phyloP scores from a whole-genome alignment of 2,113 vertebrate genomes.

The Fulmarus glacialis region DNA sequence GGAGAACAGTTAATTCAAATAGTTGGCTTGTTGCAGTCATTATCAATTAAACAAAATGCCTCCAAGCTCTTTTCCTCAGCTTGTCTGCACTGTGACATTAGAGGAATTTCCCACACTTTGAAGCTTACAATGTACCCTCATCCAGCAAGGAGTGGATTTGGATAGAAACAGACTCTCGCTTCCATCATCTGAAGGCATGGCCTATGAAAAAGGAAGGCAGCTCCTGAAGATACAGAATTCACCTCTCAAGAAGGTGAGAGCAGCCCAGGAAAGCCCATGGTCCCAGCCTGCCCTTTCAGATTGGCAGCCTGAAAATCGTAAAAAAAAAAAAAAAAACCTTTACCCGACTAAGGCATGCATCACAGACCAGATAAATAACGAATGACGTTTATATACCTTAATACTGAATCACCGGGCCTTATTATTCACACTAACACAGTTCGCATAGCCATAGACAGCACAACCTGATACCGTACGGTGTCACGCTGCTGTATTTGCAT shows the following conservation, averaged over 20 bases:
- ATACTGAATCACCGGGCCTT: neutral
- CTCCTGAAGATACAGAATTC: neutral
- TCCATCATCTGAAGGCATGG: neutral
- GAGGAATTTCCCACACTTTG: neutral
- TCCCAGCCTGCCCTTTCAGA: neutral
- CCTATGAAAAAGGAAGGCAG: neutral
- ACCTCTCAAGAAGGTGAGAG: neutral
- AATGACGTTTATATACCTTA: neutral
- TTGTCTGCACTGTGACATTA: neutral
- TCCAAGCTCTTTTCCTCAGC: neutral
- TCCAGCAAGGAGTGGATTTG: neutral
- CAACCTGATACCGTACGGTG: neutral
- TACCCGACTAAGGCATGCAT: neutral
- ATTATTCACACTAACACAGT: neutral
- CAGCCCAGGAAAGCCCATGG: neutral
- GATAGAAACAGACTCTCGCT: neutral
- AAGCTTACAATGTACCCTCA: neutral
- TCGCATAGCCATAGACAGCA: rapidly evolving
- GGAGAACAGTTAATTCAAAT: neutral
- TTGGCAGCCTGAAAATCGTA: neutral
- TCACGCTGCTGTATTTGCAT: rapidly evolving
- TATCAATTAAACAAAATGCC: neutral
- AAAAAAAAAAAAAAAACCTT: no score
- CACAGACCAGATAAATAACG: neutral
- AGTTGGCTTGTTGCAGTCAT: neutral